Base-by-base conservation (phyloP, 1,140 invertebrate species). In the Probaryconus sp. region DNA sequence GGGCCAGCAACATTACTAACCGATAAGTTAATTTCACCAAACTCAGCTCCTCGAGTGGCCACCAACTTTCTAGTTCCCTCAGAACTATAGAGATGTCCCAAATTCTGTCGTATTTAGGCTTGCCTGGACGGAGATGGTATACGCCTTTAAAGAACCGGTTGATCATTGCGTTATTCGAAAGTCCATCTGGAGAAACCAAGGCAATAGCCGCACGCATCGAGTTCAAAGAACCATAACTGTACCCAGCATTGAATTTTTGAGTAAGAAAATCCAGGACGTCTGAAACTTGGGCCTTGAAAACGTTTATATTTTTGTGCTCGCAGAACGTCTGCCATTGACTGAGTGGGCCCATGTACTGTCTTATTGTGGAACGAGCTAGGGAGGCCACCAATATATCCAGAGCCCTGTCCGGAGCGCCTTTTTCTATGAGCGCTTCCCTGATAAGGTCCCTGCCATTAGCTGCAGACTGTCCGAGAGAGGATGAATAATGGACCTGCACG, bases 71-170 rank as follows among this genome's bases (percentile, higher is more conserved):
- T 17, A 56, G 11, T 7, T 33, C 10, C 3, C 37, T 10, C 2
- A 67, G 26, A 6, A 67, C 51, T 13, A 56, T 11, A 11, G 14
- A 7, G 1, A 56, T 31, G 37, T 81, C 76, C 81, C 76, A 80
- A 0, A 64, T 78, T 1, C 11, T 10, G 4, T 45, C 10, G 42
- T 80, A 82, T 60, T 75, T 74, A 0, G 79, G 76, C 26, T 35
- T 48, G 1, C 51, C 3, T 1, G 79, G 76, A 5, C 74, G 51
- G 1, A 55, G 13, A 28, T 38, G 65, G 11, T 56, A 81, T 3
- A 78, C 35, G 16, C 65, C 81, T 43, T 71, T 79, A 28, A 80
- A 48, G 33, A 81, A 80, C 40, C 76, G 10, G 11, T 61, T 11
- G 10, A 73, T 31, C 3, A 35, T 5, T 1, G 13, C 11, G 20